These are phyloP conservation scores for Apamea epomidion DNA, from an alignment of 2,888 invertebrate species.

Conservation along the genomic window DNA sequence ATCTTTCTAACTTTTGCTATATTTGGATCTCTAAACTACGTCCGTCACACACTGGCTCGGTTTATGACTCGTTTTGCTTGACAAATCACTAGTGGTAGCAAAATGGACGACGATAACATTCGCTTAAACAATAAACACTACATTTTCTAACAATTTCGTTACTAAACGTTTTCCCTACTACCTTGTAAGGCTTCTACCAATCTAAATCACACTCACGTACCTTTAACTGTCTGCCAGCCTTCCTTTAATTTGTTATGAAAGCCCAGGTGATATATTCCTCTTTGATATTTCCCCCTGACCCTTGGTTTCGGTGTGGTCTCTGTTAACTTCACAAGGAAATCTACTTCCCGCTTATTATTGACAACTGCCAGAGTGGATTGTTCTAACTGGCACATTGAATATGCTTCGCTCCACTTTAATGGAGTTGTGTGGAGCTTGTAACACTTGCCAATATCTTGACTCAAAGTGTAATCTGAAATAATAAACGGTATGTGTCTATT, in stretches of 20 bases:
- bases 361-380: constrained; percentile 78
- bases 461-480: constrained; percentile 77
- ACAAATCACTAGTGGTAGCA: neutral
- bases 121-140: neutral
- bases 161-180: neutral
- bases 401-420: constrained; percentile 79
- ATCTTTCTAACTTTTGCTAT: neutral
- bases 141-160: neutral
- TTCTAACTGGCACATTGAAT: constrained; percentile 75
- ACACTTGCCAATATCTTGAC: constrained; percentile 72
- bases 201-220: constrained; percentile 57
- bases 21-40: neutral
- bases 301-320: constrained; percentile 5
- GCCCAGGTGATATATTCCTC: constrained; percentile 68
- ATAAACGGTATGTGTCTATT: neutral
- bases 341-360: constrained; percentile 63
- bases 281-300: constrained; percentile 28
- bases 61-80: neutral
- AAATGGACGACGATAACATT: neutral
- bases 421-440: constrained; percentile 82
- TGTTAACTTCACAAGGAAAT: constrained; percentile 36
- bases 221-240: constrained; percentile 75
- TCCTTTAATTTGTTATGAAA: constrained; percentile 65
- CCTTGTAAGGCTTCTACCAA: neutral
- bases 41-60: neutral